phyloP scores from a whole-genome alignment of 2,113 vertebrate species.

The Illadopsis cleaveri region DNA sequence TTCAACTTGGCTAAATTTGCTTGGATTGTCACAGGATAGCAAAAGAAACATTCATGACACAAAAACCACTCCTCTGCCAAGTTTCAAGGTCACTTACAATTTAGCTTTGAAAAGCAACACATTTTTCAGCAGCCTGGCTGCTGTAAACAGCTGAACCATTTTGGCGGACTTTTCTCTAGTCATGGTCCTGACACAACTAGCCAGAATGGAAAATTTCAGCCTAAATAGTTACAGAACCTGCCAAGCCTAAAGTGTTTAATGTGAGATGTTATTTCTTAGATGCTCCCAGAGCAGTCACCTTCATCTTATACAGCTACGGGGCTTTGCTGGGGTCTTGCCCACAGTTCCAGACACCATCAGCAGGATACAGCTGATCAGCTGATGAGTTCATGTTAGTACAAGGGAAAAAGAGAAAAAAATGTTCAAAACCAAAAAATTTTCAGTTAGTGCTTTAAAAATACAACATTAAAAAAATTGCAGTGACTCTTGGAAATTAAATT shows the following conservation, averaged over 20 bases:
- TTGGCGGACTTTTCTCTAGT: background rate
- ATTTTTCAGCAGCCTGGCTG: conserved; percentile 5
- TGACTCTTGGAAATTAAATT: background rate
- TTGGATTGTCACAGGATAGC: conserved; percentile 18
- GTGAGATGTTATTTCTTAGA: background rate
- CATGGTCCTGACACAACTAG: background rate
- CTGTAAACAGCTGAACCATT: conserved; percentile 28
- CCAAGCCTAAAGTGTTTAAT: background rate
- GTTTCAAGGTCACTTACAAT: conserved; percentile 53
- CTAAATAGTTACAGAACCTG: background rate
- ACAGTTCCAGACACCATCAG: background rate
- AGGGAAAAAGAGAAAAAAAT: background rate
- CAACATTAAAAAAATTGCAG: background rate
- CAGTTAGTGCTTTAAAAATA: background rate
- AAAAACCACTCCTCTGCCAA: conserved; percentile 31
- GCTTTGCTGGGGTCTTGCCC: background rate
- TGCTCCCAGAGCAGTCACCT: background rate
- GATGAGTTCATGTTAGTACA: background rate
- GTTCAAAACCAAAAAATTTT: background rate
- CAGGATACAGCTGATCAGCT: background rate
- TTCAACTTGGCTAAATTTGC: conserved; percentile 40
- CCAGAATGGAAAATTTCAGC: conserved; percentile 12
- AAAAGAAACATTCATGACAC: conserved; percentile 40
- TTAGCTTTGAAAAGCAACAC: conserved; percentile 10
- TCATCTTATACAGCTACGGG: background rate